Percentiles rank a stretch among this genome's conserved stretches.
These are phyloP conservation scores for Macrophya annulata DNA, from an alignment of 2,888 invertebrate species.

Conservation along the genomic window DNA sequence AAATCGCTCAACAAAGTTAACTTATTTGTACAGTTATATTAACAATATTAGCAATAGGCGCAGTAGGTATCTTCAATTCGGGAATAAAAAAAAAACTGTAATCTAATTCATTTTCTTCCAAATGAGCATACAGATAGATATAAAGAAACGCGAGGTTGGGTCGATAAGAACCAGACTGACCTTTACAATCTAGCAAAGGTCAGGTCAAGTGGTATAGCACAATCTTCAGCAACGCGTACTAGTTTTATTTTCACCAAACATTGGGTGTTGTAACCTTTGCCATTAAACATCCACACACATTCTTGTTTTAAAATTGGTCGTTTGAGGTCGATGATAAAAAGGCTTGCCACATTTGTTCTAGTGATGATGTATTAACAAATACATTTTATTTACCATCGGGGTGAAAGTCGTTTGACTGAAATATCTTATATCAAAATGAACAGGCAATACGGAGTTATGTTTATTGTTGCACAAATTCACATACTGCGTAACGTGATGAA, in stretches of 20 bases:
- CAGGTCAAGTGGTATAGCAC: neutral
- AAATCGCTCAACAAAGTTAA: neutral
- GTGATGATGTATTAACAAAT: neutral
- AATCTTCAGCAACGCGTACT: neutral
- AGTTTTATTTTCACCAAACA: neutral
- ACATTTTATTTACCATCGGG: constrained; percentile 15
- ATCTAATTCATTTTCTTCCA: neutral
- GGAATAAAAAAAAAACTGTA: neutral
- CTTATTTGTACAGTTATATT: neutral
- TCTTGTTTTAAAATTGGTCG: neutral
- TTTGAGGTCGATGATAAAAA: neutral
- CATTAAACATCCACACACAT: neutral
- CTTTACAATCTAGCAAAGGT: neutral
- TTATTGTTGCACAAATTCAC: constrained; percentile 23
- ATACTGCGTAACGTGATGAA: neutral
- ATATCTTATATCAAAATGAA: neutral
- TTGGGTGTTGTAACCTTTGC: neutral
- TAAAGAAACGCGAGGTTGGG: constrained; percentile 2
- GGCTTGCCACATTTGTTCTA: neutral
- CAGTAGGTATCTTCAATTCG: neutral
- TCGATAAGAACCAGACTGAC: neutral
- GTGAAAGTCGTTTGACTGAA: neutral
- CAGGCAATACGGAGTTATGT: neutral
- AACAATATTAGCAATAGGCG: neutral
- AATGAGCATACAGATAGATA: constrained; percentile 10